phyloP scores from a whole-genome alignment of 2,888 invertebrate genomes.

The Apantesis nais region DNA sequence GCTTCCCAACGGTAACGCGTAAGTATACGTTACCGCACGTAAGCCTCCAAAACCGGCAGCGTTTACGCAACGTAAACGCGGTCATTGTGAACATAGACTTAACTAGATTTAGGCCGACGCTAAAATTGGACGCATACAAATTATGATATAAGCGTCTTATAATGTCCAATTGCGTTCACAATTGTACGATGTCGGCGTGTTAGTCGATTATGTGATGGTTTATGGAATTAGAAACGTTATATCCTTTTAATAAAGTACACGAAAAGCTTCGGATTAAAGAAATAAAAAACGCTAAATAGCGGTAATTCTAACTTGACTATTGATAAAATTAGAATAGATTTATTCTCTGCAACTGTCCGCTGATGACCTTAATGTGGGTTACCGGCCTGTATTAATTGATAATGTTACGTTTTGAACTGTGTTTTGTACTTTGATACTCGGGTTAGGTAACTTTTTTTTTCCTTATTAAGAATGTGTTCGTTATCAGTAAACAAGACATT shows the following conservation, averaged over 20 bases:
- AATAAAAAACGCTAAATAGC: slow-evolving; percentile 34
- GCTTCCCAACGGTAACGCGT: slow-evolving; percentile 36
- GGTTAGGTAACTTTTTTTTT: not conserved
- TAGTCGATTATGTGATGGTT: slow-evolving; percentile 32
- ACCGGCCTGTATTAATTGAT: slow-evolving; percentile 19
- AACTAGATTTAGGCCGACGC: slow-evolving; percentile 58
- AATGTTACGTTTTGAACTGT: slow-evolving; percentile 9
- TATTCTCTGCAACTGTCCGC: slow-evolving; percentile 47
- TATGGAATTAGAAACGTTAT: slow-evolving; percentile 29
- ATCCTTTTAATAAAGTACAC: slow-evolving; percentile 45
- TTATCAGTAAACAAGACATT: not conserved
- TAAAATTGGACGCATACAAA: slow-evolving; percentile 66
- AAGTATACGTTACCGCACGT: slow-evolving; percentile 40
- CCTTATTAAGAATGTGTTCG: not conserved
- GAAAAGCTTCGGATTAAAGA: slow-evolving; percentile 49
- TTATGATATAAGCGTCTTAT: slow-evolving; percentile 60
- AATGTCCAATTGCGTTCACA: slow-evolving; percentile 55
- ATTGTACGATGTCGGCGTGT: slow-evolving; percentile 32
- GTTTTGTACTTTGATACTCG: not conserved
- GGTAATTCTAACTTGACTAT: slow-evolving; percentile 44
- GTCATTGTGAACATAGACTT: slow-evolving; percentile 59
- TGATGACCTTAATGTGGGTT: slow-evolving; percentile 35
- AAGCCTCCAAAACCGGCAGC: slow-evolving; percentile 35
- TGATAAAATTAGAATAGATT: slow-evolving; percentile 42
- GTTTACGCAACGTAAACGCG: slow-evolving; percentile 47